Percentiles rank a stretch among this genome's conserved stretches.
Evolutionary conservation across 2,797 vertebrate species (phyloP).

Genomic region (Coendou prehensilis): DNA sequence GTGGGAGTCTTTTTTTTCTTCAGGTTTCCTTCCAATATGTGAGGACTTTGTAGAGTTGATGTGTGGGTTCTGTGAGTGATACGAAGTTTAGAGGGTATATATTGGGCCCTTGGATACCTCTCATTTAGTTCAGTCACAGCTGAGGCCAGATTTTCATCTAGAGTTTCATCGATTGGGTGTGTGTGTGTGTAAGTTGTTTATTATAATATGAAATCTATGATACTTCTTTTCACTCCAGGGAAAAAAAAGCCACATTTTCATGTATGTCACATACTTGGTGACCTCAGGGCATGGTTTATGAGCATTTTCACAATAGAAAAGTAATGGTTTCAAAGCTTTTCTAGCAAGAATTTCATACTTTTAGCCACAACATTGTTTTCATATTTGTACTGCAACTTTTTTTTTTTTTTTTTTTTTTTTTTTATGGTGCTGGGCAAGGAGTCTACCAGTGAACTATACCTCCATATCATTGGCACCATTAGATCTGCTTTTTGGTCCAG

Average conservation of each 20-base stretch:
- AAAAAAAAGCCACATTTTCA: neutral
- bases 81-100: neutral
- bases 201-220: neutral
- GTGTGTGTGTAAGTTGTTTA: neutral
- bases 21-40: neutral
- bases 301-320: conserved; percentile 3
- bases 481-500: neutral
- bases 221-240: neutral
- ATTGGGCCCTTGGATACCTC: conserved; percentile 5
- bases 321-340: conserved; percentile 26
- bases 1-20: neutral
- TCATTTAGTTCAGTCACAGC: neutral
- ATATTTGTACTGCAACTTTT: neutral
- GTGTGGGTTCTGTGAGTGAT: conserved; percentile 24
- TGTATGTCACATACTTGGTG: neutral
- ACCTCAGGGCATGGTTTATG: neutral
- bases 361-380: neutral
- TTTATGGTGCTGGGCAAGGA: neutral
- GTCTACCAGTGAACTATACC: neutral
- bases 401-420: neutral
- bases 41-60: neutral
- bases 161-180: neutral
- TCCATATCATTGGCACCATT: neutral
- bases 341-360: neutral
- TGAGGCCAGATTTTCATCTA: neutral